These are phyloP conservation scores for Imbricaverruca yamaguchii DNA, from an alignment of 2,888 invertebrate genomes.

Conservation along the genomic window DNA sequence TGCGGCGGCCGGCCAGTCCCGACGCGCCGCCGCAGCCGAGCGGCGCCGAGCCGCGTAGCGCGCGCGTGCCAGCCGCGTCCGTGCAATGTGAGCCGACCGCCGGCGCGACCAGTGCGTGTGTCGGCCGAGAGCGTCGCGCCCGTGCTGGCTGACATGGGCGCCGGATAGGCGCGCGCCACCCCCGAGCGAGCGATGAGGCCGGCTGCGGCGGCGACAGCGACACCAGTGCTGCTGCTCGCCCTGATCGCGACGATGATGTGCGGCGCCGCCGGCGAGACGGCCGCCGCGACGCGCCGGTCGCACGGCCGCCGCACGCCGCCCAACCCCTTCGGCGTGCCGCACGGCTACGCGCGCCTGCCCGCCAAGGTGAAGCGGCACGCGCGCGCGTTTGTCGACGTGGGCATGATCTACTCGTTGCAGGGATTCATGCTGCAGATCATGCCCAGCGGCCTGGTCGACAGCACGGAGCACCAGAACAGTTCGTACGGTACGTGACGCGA, in stretches of 20 bases:
- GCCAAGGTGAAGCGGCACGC: constrained; percentile 13
- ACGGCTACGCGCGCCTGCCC: neutral
- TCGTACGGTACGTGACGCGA: neutral
- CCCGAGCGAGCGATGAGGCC: neutral
- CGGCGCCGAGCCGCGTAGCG: neutral
- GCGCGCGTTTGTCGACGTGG: neutral
- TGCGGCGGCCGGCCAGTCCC: neutral
- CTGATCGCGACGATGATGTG: neutral
- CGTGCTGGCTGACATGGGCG: neutral
- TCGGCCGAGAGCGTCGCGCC: too few relatives aligned
- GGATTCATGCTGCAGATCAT: neutral
- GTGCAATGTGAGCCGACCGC: too few relatives aligned
- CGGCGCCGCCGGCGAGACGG: neutral
- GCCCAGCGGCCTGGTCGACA: neutral
- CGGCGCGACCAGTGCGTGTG: too few relatives aligned
- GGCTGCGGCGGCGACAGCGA: neutral
- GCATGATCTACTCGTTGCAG: neutral
- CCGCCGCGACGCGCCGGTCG: neutral
- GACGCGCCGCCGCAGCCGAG: neutral
- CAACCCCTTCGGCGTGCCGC: neutral
- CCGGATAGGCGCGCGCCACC: neutral
- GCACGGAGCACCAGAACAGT: neutral
- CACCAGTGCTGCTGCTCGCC: neutral
- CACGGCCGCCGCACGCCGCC: neutral
- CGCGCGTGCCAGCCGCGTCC: too few relatives aligned